A percentile compares a stretch with the other conserved stretches of the same genome.
Evolutionary conservation across 2,113 vertebrate genomes (phyloP).

Genomic region (Alaudala cheleensis): DNA sequence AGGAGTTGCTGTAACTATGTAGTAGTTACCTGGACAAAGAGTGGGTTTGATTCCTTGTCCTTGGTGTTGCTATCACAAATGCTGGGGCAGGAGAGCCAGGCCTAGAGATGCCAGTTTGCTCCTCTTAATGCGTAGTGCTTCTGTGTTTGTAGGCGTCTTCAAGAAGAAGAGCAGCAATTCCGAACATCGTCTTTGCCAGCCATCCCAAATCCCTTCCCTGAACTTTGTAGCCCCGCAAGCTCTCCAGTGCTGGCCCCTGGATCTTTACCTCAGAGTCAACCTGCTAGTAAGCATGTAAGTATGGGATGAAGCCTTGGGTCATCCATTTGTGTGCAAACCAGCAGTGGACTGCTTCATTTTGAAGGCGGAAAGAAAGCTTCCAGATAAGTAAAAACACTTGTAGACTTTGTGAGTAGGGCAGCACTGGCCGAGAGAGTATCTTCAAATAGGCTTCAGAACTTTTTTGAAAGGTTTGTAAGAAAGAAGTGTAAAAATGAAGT

Average conservation of each 20-base stretch:
- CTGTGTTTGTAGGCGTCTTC: slow-evolving; percentile 82
- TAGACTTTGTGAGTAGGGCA: not conserved
- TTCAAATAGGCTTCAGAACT: not conserved
- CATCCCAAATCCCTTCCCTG: slow-evolving; percentile 97
- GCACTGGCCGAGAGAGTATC: not conserved
- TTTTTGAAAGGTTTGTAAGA: not conserved
- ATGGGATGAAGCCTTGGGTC: not conserved
- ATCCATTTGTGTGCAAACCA: not conserved
- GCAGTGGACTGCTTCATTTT: not conserved
- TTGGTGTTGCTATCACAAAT: not conserved
- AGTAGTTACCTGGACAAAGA: not conserved
- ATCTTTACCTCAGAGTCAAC: slow-evolving; percentile 87
- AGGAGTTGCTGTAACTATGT: not conserved
- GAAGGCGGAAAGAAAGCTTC: not conserved
- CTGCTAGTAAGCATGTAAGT: slow-evolving; percentile 86
- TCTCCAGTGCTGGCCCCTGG: slow-evolving; percentile 86
- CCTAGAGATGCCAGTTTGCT: not conserved
- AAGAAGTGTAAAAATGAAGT: not conserved
- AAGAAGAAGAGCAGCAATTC: slow-evolving; percentile 90
- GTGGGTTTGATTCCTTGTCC: not conserved
- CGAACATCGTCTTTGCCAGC: slow-evolving; percentile 93
- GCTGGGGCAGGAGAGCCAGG: not conserved
- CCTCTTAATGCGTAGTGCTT: not conserved
- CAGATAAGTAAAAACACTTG: not conserved
- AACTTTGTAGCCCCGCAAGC: slow-evolving; percentile 87